Evolutionary conservation across 2,797 vertebrate genomes (phyloP).

Genomic region (Enteromius radiatus): DNA sequence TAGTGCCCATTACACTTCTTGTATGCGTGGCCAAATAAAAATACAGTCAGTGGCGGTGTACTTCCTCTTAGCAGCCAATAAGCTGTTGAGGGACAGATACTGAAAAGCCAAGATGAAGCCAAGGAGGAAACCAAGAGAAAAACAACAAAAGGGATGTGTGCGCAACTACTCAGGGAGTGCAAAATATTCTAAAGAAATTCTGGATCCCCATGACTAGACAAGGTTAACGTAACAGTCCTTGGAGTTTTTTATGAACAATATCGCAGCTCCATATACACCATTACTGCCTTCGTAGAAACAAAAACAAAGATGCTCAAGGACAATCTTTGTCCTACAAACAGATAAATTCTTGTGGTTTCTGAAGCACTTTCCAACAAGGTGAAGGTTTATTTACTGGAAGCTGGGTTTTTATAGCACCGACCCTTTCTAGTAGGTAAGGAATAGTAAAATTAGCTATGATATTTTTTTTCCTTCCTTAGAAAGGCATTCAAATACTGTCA

Average conservation of each 20-base stretch:
- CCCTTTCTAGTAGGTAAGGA: neutral
- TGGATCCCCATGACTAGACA: neutral
- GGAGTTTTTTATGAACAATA: slow-evolving; percentile 14
- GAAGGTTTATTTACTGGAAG: neutral
- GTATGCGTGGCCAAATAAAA: slow-evolving; percentile 59
- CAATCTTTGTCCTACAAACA: neutral
- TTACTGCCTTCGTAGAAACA: slow-evolving; percentile 14
- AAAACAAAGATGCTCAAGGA: neutral
- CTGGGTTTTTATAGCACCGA: neutral
- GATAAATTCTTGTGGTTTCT: neutral
- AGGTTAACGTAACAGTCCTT: neutral
- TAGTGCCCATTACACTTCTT: slow-evolving; percentile 61
- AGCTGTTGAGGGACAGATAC: slow-evolving; percentile 45
- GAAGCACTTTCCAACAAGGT: neutral
- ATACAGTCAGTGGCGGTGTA: slow-evolving; percentile 42
- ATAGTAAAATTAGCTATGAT: neutral
- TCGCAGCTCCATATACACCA: neutral
- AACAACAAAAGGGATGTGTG: slow-evolving; percentile 8
- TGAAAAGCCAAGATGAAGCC: slow-evolving; percentile 30
- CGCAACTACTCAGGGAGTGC: neutral
- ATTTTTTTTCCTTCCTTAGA: neutral
- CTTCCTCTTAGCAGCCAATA: slow-evolving; percentile 43
- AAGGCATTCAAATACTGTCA: neutral
- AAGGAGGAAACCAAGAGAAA: slow-evolving; percentile 7
- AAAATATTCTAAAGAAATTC: slow-evolving; percentile 7